phyloP scores from a whole-genome alignment of 1,140 invertebrate genomes.

The Formica exsecta region DNA sequence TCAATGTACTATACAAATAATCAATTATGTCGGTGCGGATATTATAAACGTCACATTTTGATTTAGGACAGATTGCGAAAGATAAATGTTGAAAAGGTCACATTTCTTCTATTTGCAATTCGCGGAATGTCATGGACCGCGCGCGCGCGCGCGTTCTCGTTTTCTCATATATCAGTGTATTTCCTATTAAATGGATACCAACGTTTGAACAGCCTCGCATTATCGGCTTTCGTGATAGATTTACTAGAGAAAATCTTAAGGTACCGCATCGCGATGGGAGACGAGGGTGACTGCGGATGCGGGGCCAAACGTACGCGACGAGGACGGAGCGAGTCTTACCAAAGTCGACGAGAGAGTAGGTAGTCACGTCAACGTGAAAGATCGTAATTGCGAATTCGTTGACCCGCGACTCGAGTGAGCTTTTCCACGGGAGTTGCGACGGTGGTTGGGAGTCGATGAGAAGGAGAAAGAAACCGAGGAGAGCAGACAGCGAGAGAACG shows the following conservation, averaged over 20 bases:
- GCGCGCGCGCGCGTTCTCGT: not conserved
- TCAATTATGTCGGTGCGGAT: constrained; percentile 15
- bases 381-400: constrained; percentile 85
- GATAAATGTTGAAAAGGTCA: not conserved
- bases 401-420: constrained; percentile 83
- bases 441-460: constrained; percentile 40
- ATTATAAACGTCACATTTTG: not conserved
- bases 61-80: constrained; percentile 10
- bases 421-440: constrained; percentile 69
- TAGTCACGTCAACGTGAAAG: constrained; percentile 81
- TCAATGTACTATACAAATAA: constrained; percentile 18
- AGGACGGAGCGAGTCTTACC: constrained; percentile 53
- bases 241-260: constrained; percentile 46
- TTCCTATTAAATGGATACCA: constrained; percentile 1
- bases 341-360: constrained; percentile 78
- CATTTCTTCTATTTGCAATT: not conserved
- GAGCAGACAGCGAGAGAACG: constrained; percentile 26
- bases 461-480: constrained; percentile 49
- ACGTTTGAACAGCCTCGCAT: constrained; percentile 8
- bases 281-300: not conserved
- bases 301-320: not conserved
- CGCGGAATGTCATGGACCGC: not conserved
- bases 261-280: not conserved
- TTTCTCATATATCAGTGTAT: not conserved
- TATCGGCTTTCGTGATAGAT: constrained; percentile 52